Evolutionary conservation across 2,113 vertebrate genomes (phyloP), one percentile per base, ranked within the genome.

Genomic region (Triplophysa dalaica): DNA sequence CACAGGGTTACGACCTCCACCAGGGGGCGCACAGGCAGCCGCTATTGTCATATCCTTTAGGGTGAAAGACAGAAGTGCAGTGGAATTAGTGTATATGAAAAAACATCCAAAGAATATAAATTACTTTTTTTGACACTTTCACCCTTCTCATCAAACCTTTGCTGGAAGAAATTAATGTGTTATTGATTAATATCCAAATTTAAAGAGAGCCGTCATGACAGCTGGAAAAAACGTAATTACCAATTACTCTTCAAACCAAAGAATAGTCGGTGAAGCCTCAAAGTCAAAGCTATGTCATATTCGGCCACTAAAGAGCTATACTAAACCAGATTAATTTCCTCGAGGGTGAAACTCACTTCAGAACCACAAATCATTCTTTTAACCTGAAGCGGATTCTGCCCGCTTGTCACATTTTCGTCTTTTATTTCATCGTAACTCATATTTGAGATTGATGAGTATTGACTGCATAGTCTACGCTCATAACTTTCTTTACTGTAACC

Each of bases 1-100:
- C 82, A 96, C 93, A 0, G 92, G 94, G 88, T 95, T 96, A 10
- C 94, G 93, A 10, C 94, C 95, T 1, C 95, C 95, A 38, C 95
- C 94, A 26, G 94, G 94, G 70, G 94, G 94, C 21, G 92, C 94
- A 79, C 94, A 96, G 0, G 94, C 93, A 11, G 94, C 91, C 2
- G 88, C 87, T 1, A 96, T 92, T 0, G 91, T 96, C 85, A 95
- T 92, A 2, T 94, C 94, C 94, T 96, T 50, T 0, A 67, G 54
- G 22, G 16, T 26, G 12, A 52, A 21, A 77, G 9, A 72, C 4
- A 60, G 17, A 65, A 75, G 43, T 13, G 2, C 29, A 29, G 58
- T 41, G 58, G 8, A 38, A 52, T n/a, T 22, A 17, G 33, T 33
- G 14, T 17, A 45, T n/a, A 77, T 13, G 17, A 52, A 58, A 52